Percentiles rank a stretch among this genome's conserved stretches.
These are phyloP conservation scores for Mycteria americana DNA, from an alignment of 2,797 vertebrate species.

Conservation along the genomic window DNA sequence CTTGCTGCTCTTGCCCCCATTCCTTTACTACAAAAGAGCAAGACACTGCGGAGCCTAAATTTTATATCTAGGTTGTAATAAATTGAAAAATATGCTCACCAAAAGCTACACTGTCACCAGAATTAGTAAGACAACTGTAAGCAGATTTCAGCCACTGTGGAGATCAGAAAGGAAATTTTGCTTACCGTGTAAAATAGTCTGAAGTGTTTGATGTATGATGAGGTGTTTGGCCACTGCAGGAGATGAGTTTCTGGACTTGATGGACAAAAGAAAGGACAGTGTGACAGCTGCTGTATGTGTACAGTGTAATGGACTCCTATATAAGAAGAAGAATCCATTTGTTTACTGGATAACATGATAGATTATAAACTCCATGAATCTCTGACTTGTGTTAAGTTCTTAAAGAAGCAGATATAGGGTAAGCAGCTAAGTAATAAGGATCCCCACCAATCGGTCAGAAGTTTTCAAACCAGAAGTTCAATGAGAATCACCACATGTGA, in stretches of 20 bases:
- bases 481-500: not conserved
- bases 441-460: not conserved
- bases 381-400: not conserved
- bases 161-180: not conserved
- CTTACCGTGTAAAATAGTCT: not conserved
- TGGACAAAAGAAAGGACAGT: not conserved
- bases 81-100: not conserved
- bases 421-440: not conserved
- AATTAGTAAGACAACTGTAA: not conserved
- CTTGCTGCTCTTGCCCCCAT: not conserved
- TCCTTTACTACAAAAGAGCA: not conserved
- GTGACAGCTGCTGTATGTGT: not conserved
- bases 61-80: not conserved
- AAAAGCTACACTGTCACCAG: not conserved
- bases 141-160: not conserved
- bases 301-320: not conserved
- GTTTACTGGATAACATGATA: not conserved
- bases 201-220: not conserved
- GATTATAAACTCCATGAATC: not conserved
- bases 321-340: not conserved
- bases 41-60: not conserved
- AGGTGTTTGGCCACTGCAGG: not conserved
- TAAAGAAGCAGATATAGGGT: not conserved
- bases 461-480: not conserved
- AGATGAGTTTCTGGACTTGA: not conserved